Evolutionary conservation across 2,888 invertebrate species (phyloP).

Genomic region (Ashinkailepas kermadecensis): DNA sequence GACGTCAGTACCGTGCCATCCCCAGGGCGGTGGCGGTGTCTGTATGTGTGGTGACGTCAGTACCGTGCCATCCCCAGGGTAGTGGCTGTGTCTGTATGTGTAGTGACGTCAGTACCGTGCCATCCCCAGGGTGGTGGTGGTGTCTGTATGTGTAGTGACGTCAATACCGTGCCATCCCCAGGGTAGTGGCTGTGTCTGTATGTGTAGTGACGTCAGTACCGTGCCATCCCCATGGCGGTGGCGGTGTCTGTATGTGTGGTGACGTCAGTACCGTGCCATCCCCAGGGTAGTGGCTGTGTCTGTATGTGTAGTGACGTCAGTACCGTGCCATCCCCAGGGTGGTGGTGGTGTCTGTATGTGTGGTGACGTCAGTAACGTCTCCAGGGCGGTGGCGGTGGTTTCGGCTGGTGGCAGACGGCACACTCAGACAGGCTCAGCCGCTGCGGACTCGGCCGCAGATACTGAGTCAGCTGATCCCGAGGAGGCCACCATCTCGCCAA

Average conservation of each 20-base stretch:
- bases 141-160: background rate
- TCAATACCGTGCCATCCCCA: background rate
- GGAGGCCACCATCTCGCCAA: background rate
- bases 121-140: background rate
- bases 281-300: background rate
- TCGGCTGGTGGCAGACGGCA: background rate
- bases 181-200: too few species aligned
- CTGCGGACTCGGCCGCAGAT: background rate
- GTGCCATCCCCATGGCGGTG: too few species aligned
- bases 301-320: background rate
- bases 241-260: too few species aligned
- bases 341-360: background rate
- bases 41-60: too few species aligned
- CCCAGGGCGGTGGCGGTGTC: too few species aligned
- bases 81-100: background rate
- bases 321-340: background rate
- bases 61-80: background rate
- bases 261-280: background rate
- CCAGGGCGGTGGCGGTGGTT: constrained; percentile 4
- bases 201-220: too few species aligned
- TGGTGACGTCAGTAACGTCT: background rate
- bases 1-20: too few species aligned
- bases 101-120: too few species aligned
- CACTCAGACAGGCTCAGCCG: background rate
- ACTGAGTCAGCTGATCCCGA: background rate